phyloP scores from a whole-genome alignment of 2,888 invertebrate species.

The Antheraea assamensis region DNA sequence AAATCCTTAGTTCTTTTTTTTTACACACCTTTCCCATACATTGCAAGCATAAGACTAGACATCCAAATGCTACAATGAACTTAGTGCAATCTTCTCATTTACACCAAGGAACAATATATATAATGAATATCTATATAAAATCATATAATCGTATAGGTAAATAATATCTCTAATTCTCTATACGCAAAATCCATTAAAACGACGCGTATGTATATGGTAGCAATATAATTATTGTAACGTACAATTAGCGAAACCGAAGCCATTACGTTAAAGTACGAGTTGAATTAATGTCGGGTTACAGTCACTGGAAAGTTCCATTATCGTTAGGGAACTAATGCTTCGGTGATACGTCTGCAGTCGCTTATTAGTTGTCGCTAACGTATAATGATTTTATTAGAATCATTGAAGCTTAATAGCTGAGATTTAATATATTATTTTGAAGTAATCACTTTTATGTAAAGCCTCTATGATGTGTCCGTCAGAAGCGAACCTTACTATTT shows the following conservation, averaged over 20 bases:
- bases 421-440: neutral
- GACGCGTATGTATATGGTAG: conserved; percentile 55
- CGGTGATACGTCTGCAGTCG: conserved; percentile 57
- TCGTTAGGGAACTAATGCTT: conserved; percentile 73
- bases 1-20: neutral
- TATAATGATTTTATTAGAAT: neutral
- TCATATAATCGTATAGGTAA: neutral
- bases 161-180: conserved; percentile 5
- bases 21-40: too few species aligned
- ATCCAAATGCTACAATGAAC: neutral
- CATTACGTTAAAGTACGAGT: conserved; percentile 77
- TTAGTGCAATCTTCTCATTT: neutral
- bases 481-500: too few species aligned
- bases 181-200: conserved; percentile 67
- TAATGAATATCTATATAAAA: neutral
- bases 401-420: neutral
- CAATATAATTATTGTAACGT: conserved; percentile 77
- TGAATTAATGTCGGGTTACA: conserved; percentile 79
- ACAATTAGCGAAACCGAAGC: conserved; percentile 80
- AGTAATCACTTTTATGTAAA: neutral
- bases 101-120: neutral
- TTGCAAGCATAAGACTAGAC: neutral
- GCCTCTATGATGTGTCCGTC: too few species aligned
- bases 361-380: conserved; percentile 2
- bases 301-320: conserved; percentile 81